Conservation (phyloP, 2,888 invertebrate species). For the Ophioninae sp. region DNA sequence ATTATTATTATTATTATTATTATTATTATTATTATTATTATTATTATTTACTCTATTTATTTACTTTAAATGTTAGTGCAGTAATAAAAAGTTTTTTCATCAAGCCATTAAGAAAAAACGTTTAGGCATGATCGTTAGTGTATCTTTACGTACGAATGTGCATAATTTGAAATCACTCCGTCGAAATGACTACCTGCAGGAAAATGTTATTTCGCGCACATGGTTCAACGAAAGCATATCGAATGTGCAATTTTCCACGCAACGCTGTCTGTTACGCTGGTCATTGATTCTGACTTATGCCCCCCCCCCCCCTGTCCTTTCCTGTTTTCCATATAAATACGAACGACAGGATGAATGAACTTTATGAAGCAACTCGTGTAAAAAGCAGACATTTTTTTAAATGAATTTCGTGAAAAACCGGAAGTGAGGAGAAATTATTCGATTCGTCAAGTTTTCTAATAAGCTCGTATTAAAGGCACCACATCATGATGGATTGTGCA, state of each 20-base stretch:
- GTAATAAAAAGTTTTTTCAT: too few species aligned
- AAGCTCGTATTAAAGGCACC: slow-evolving; percentile 4
- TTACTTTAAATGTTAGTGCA: too few species aligned
- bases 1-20: too few species aligned
- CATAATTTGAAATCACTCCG: not conserved
- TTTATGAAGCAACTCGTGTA: slow-evolving; percentile 22
- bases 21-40: too few species aligned
- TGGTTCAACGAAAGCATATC: not conserved
- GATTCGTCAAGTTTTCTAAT: slow-evolving; percentile 22
- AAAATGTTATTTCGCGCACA: not conserved
- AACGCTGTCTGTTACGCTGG: not conserved
- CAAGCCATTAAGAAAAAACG: too few species aligned
- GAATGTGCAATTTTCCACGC: not conserved
- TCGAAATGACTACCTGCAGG: not conserved
- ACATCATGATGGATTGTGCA: too few species aligned
- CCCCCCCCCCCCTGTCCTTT: not conserved
- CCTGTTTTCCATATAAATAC: too few species aligned
- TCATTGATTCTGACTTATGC: slow-evolving; percentile 11
- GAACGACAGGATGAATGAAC: slow-evolving; percentile 11
- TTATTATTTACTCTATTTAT: too few species aligned
- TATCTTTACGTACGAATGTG: not conserved
- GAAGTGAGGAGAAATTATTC: slow-evolving; percentile 23
- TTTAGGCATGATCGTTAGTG: not conserved
- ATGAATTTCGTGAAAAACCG: not conserved
- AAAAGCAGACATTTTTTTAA: not conserved